Evolutionary conservation across 2,888 invertebrate species (phyloP).

Genomic region (Diachrysia chrysitis): DNA sequence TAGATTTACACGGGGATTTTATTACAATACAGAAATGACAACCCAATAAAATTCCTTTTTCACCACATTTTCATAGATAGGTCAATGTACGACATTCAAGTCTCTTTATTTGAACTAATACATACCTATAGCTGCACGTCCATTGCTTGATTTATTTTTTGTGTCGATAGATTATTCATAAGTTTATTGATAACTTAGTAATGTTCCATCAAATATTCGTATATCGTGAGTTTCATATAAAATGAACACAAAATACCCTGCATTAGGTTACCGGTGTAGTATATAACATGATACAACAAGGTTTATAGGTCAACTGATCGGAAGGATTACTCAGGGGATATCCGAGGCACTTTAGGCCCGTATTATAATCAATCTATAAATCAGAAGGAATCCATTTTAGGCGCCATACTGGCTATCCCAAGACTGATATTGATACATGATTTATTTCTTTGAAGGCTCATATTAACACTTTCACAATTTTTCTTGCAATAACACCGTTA

Average conservation of each 20-base stretch:
- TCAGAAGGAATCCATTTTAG: background rate
- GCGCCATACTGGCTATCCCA: background rate
- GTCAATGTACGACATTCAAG: too few species aligned
- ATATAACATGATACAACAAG: background rate
- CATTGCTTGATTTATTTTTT: background rate
- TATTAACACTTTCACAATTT: background rate
- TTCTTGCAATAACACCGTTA: too few species aligned
- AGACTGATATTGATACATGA: conserved; percentile 4
- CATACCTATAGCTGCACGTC: too few species aligned
- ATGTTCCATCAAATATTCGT: background rate
- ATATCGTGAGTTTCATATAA: background rate
- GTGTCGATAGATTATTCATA: background rate
- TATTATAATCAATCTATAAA: conserved; percentile 6
- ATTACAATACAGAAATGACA: too few species aligned
- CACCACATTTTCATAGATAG: too few species aligned
- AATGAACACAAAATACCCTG: background rate
- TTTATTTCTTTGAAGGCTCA: background rate
- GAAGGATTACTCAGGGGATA: conserved; percentile 3
- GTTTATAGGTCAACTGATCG: conserved; percentile 14
- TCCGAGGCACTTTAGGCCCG: background rate
- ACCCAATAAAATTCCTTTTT: too few species aligned
- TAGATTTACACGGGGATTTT: too few species aligned
- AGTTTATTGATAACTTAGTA: background rate
- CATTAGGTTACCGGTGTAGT: background rate
- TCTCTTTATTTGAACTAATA: too few species aligned